Percentiles rank a stretch among this genome's conserved stretches.
These are phyloP conservation scores for Alethe castanea DNA, from an alignment of 2,113 vertebrate genomes.

Conservation along the genomic window DNA sequence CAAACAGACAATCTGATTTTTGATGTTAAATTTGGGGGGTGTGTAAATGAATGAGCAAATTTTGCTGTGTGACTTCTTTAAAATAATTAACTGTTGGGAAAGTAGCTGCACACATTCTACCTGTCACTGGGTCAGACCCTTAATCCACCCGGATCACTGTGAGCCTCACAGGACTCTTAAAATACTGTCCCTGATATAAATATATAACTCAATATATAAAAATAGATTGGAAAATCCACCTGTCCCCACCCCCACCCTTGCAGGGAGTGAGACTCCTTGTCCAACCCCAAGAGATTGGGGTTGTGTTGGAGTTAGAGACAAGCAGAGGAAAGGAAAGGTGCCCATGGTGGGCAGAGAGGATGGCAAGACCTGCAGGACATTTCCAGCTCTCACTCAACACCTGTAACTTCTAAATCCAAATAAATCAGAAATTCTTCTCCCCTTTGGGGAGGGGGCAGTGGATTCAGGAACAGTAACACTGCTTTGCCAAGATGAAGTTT, in stretches of 20 bases:
- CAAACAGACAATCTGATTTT: not conserved
- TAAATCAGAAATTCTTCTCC: not conserved
- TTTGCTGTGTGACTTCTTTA: not conserved
- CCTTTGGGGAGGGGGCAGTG: not conserved
- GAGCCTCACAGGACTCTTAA: not conserved
- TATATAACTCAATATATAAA: not conserved
- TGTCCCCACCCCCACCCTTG: not conserved
- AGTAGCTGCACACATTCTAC: no score
- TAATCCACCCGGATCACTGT: not conserved
- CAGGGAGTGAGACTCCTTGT: not conserved
- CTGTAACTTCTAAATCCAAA: not conserved
- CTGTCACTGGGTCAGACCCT: not conserved
- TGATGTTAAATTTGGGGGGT: not conserved
- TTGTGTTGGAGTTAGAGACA: not conserved
- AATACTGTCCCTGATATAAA: not conserved
- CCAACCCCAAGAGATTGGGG: no score
- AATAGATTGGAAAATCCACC: not conserved
- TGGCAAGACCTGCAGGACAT: not conserved
- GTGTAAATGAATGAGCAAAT: not conserved
- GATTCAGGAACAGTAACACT: not conserved
- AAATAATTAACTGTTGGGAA: not conserved
- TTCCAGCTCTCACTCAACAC: not conserved
- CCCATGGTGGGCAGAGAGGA: not conserved
- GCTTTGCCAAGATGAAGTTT: not conserved
- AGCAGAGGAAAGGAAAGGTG: not conserved